Evolutionary conservation across 2,113 vertebrate genomes (phyloP).

Genomic region (Corvus cornix): DNA sequence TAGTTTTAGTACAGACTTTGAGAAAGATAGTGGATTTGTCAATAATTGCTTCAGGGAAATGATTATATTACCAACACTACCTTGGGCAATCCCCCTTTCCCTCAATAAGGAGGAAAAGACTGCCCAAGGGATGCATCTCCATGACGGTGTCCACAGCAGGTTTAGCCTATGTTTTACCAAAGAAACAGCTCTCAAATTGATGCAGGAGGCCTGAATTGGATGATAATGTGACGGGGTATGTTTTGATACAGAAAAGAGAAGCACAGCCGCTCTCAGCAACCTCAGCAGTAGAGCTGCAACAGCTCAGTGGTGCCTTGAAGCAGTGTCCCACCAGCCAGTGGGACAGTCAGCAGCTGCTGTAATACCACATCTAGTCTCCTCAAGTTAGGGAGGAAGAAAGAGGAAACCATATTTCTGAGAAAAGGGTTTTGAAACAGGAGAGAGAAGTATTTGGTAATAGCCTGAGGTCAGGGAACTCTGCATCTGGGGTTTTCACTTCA

Average conservation of each 20-base stretch:
- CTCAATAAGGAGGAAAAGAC: background rate
- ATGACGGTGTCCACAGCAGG: background rate
- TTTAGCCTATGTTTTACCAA: background rate
- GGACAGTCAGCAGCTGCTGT: background rate
- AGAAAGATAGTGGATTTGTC: background rate
- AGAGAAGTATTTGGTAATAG: background rate
- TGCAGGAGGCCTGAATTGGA: background rate
- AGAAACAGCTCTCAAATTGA: background rate
- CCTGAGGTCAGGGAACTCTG: background rate
- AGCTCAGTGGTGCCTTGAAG: background rate
- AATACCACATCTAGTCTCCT: background rate
- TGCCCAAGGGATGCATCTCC: background rate
- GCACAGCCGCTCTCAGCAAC: background rate
- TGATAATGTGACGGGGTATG: background rate
- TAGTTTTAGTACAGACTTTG: background rate
- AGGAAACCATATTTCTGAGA: background rate
- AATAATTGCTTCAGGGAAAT: background rate
- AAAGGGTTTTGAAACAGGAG: background rate
- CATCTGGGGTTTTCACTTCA: constrained; percentile 25
- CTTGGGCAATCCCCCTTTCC: background rate
- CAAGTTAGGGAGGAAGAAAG: background rate
- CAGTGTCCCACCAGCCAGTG: background rate
- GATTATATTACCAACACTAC: background rate
- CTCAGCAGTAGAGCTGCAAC: background rate
- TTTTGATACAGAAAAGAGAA: background rate